phyloP scores from a whole-genome alignment of 2,113 vertebrate genomes.

The Synodontis membranacea region DNA sequence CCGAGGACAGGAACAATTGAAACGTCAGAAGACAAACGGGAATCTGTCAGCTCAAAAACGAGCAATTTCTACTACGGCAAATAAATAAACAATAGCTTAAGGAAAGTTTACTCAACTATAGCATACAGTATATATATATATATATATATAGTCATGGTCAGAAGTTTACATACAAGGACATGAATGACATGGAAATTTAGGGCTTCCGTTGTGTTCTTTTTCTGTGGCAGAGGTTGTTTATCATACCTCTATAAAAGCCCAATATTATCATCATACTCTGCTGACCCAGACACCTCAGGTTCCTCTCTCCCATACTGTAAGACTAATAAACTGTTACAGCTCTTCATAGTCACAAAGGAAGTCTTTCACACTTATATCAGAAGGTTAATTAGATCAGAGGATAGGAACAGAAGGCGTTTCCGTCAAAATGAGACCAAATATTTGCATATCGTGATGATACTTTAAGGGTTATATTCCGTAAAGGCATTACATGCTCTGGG shows the following conservation, averaged over 20 bases:
- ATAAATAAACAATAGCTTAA: constrained; percentile 1
- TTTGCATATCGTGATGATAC: not conserved
- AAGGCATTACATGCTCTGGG: not conserved
- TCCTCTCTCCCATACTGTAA: not conserved
- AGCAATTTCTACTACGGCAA: not conserved
- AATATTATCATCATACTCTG: too few relatives aligned
- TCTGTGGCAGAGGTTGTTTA: too few relatives aligned
- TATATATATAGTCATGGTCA: too few relatives aligned
- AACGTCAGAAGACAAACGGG: not conserved
- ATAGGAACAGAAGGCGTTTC: not conserved
- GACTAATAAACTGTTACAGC: not conserved
- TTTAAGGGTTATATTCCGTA: not conserved
- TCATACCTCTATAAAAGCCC: too few relatives aligned
- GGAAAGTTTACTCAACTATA: not conserved
- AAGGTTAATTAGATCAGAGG: not conserved
- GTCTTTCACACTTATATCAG: not conserved
- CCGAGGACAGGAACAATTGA: not conserved
- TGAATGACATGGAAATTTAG: too few relatives aligned
- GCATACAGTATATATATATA: too few relatives aligned
- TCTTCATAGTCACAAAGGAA: not conserved
- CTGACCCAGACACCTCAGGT: not conserved
- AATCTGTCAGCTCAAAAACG: not conserved
- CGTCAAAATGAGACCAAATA: not conserved
- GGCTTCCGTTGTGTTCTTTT: too few relatives aligned
- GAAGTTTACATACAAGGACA: too few relatives aligned